Evolutionary conservation across 37 sponge, comb jelly and placozoan species (phyloP), one percentile per base, ranked within the genome.

Genomic region (Halichondria panicea): DNA sequence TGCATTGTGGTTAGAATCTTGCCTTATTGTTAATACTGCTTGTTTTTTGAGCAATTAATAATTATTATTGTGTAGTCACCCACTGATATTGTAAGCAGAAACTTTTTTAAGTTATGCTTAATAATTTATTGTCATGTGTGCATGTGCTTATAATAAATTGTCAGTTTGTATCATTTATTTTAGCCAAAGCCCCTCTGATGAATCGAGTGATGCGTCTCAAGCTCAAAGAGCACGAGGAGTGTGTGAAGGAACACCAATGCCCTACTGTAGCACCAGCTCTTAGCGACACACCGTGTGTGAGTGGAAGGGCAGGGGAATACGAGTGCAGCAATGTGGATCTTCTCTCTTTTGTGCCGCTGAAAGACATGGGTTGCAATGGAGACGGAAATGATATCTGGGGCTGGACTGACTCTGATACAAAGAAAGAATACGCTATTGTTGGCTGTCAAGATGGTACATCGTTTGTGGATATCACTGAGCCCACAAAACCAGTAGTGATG

Each of bases 381-480:
- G 76, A 79, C 48, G 75, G 55, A 18, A 89, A 89, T 72, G 89
- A 89, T 34, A 89, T 89, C 55, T 89, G 89, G 89, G 89, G 89
- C 0, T 89, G 89, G 89, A 83, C 89, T 27, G 89, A 89, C 43
- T 84, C 89, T 3, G 75, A 83, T 43, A 78, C 84, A 46, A 61
- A 44, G 0, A 52, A 46, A 31, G 89, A 89, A 54, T 83, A 83
- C 39, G 89, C 89, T 7, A 78, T 89, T 31, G 75, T 78, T 78
- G 89, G 80, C 19, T 78, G 78, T 42, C 33, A 22, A 7, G 89
- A 89, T 79, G 84, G 84, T 2, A 89, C 84, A 24, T 83, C 89
- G 36, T 89, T 89, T 68, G 89, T 89, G 63, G 89, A 89, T 68
- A 84, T 89, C 24, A 89, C 80, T 22, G 75, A 89, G 2, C 80